These are phyloP conservation scores for Aurelia aurita complex sp. Pacific DNA, from an alignment of 30 jellyfish, hydroid and myxozoan species.

Conservation along the genomic window DNA sequence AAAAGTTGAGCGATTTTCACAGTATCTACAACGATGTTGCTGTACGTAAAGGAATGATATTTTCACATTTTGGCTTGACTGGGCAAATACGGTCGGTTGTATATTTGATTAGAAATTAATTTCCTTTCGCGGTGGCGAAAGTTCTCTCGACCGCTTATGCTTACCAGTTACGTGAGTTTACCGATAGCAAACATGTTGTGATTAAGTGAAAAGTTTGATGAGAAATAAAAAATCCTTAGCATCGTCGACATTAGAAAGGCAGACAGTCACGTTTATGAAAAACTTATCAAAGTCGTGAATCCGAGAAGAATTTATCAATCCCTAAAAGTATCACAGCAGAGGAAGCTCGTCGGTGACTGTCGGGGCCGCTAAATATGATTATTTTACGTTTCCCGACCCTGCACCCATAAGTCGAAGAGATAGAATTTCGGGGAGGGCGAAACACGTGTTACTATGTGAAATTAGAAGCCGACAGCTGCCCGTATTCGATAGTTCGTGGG, in stretches of 20 bases:
- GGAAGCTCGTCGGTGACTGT: background rate
- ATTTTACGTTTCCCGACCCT: background rate
- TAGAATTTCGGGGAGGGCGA: background rate
- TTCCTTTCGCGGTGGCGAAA: slow-evolving; percentile 22
- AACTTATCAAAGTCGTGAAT: too few species aligned
- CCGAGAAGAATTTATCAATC: too few species aligned
- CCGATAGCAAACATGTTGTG: slow-evolving; percentile 52
- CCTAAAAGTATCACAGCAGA: background rate
- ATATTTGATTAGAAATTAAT: slow-evolving; percentile 34
- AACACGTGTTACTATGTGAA: slow-evolving; percentile 33
- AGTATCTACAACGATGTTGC: too few species aligned
- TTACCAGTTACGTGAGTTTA: slow-evolving; percentile 1
- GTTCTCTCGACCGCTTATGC: slow-evolving; percentile 18
- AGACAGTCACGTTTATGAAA: slow-evolving; percentile 14
- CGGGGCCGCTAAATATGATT: background rate
- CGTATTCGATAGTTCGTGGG: background rate
- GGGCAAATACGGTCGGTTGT: slow-evolving; percentile 52
- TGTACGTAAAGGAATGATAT: slow-evolving; percentile 1
- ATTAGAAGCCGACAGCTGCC: slow-evolving; percentile 46
- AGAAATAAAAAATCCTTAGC: background rate
- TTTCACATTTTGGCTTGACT: slow-evolving; percentile 26
- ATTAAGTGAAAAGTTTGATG: slow-evolving; percentile 1
- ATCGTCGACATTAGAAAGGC: slow-evolving; percentile 16
- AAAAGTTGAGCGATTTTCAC: too few species aligned
- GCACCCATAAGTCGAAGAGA: slow-evolving; percentile 5